Percentiles rank a stretch among this genome's conserved stretches.
phyloP scores from a whole-genome alignment of 2,888 invertebrate species.

The Lasioglossum marginatum region DNA sequence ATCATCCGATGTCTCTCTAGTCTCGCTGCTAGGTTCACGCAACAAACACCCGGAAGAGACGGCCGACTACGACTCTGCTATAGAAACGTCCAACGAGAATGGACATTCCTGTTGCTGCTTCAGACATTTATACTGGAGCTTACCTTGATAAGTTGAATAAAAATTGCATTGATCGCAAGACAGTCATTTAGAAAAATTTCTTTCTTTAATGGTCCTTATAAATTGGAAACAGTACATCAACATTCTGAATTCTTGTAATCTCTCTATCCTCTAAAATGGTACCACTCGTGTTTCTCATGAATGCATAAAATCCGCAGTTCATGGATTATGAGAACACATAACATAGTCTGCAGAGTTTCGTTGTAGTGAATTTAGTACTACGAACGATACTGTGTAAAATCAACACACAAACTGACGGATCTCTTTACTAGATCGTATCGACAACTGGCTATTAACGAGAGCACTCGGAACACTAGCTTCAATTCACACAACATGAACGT shows the following conservation, averaged over 20 bases:
- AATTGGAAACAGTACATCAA: no score
- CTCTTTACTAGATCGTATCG: background rate
- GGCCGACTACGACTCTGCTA: background rate
- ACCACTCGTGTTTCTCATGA: no score
- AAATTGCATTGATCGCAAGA: no score
- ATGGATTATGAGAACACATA: no score
- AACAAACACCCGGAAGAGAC: background rate
- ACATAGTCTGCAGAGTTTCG: no score
- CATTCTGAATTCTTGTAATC: no score
- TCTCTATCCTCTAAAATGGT: no score
- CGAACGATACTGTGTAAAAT: background rate
- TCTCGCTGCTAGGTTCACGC: background rate
- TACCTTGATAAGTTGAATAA: no score
- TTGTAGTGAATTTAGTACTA: background rate
- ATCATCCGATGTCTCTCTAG: slow-evolving; percentile 37
- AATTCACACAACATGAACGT: background rate
- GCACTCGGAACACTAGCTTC: background rate
- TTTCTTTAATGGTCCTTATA: no score
- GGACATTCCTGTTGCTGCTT: background rate
- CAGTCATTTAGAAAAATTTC: no score
- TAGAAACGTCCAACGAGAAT: background rate
- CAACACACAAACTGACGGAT: background rate
- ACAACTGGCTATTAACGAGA: background rate
- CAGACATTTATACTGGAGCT: background rate
- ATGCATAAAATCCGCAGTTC: no score